Evolutionary conservation across 2,797 vertebrate species (phyloP).

Genomic region (Myotis pilosus): DNA sequence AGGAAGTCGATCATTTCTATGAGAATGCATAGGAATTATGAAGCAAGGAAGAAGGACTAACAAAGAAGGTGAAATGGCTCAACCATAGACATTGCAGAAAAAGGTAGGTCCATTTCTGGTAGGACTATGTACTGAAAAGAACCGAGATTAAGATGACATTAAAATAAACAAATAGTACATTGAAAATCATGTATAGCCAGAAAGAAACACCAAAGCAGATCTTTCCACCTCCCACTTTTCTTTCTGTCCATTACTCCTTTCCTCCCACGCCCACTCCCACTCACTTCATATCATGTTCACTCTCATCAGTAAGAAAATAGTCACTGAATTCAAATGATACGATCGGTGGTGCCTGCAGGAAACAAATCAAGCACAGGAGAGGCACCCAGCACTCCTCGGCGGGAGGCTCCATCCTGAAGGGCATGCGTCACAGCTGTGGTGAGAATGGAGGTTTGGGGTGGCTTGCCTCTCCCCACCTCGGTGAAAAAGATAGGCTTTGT

Average conservation of each 20-base stretch:
- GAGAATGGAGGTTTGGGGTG: background rate
- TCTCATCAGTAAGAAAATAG: conserved; percentile 27
- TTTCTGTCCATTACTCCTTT: background rate
- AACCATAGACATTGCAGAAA: too few species aligned
- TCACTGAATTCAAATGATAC: conserved; percentile 24
- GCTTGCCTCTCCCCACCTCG: background rate
- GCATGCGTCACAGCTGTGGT: background rate
- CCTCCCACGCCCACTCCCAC: rapidly evolving
- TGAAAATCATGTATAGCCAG: too few species aligned
- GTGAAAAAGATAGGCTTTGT: conserved; percentile 35
- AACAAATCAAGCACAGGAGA: conserved; percentile 29
- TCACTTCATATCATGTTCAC: background rate
- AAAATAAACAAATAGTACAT: too few species aligned
- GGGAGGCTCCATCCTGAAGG: background rate
- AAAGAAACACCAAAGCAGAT: too few species aligned
- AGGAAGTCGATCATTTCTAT: too few species aligned
- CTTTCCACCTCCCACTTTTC: background rate
- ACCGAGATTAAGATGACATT: too few species aligned
- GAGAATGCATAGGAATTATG: too few species aligned
- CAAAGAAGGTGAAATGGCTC: too few species aligned
- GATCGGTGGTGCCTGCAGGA: background rate
- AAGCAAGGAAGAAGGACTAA: too few species aligned
- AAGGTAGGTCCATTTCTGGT: too few species aligned
- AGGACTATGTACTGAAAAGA: too few species aligned
- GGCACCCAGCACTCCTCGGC: background rate